Percentiles rank a stretch among this genome's conserved stretches.
Conservation (phyloP, 2,888 invertebrate species). For the Bruchidius siliquastri region DNA sequence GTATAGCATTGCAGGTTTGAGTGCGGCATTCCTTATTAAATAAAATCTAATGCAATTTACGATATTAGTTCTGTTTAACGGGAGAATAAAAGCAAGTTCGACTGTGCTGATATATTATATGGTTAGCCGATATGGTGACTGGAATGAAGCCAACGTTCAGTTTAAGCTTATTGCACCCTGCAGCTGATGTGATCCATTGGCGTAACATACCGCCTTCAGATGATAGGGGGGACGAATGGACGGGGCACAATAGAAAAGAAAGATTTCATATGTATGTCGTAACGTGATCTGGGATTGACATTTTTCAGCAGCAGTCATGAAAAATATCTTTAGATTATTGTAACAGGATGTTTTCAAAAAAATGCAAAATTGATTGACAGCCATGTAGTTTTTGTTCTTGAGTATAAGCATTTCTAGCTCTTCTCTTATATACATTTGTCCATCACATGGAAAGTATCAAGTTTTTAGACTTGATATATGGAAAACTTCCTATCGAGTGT, state of each 20-base stretch:
- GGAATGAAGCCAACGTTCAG: slow-evolving; percentile 7
- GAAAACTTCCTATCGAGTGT: not conserved
- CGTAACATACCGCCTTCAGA: not conserved
- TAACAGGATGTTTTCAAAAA: too few relatives aligned
- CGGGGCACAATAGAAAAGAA: too few relatives aligned
- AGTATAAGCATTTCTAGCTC: too few relatives aligned
- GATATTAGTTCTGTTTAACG: slow-evolving; percentile 8
- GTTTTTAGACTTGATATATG: not conserved
- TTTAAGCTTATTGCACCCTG: not conserved
- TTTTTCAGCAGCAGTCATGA: too few relatives aligned
- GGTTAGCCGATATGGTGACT: slow-evolving; percentile 11
- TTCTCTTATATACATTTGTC: too few relatives aligned
- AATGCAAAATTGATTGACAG: too few relatives aligned
- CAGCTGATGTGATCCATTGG: not conserved
- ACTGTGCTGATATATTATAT: slow-evolving; percentile 11
- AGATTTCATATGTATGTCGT: too few relatives aligned
- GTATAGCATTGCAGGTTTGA: not conserved
- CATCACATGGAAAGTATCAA: too few relatives aligned
- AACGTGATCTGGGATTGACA: too few relatives aligned
- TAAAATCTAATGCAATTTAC: slow-evolving; percentile 7
- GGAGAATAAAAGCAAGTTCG: slow-evolving; percentile 7
- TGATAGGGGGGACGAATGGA: too few relatives aligned
- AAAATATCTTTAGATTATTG: too few relatives aligned
- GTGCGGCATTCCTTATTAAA: not conserved
- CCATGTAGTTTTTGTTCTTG: too few relatives aligned